phyloP scores from a whole-genome alignment of 2,888 invertebrate species.

The Drosophila fulvimacula region DNA sequence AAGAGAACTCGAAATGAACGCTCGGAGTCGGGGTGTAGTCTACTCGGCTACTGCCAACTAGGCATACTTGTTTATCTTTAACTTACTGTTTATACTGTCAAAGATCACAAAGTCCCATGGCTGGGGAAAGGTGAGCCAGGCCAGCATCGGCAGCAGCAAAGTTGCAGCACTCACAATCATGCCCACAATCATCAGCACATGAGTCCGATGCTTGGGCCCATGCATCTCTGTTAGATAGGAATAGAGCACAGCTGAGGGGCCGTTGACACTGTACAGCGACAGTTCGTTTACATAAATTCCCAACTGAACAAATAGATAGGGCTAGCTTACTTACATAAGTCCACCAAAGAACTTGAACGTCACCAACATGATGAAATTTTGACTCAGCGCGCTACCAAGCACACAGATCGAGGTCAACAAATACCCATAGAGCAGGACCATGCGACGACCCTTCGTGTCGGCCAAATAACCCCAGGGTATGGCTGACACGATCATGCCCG shows the following conservation, averaged over 20 bases:
- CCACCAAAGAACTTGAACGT: conserved; percentile 91
- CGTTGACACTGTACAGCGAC: conserved; percentile 86
- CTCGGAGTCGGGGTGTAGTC: not conserved
- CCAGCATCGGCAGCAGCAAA: conserved; percentile 89
- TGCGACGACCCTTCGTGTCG: conserved; percentile 89
- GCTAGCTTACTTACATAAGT: conserved; percentile 88
- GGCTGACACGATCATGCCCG: conserved; percentile 92
- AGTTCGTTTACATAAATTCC: not conserved
- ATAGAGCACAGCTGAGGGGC: conserved; percentile 90
- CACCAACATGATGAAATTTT: conserved; percentile 88
- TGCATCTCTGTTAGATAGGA: conserved; percentile 92
- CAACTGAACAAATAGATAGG: not conserved
- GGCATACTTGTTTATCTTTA: not conserved
- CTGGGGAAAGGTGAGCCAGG: conserved; percentile 90
- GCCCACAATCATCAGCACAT: conserved; percentile 88
- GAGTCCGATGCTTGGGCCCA: conserved; percentile 87
- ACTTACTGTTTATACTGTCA: conserved; percentile 82
- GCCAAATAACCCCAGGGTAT: conserved; percentile 92
- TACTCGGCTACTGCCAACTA: too few relatives aligned
- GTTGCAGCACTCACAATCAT: conserved; percentile 88
- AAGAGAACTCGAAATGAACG: too few relatives aligned
- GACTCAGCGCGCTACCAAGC: conserved; percentile 88
- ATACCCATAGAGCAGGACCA: conserved; percentile 89
- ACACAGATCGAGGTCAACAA: conserved; percentile 88
- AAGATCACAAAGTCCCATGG: conserved; percentile 86